A percentile compares a stretch with the other conserved stretches of the same genome.
Evolutionary conservation across 1,140 invertebrate genomes (phyloP).

Genomic region (Octopus sinensis): DNA sequence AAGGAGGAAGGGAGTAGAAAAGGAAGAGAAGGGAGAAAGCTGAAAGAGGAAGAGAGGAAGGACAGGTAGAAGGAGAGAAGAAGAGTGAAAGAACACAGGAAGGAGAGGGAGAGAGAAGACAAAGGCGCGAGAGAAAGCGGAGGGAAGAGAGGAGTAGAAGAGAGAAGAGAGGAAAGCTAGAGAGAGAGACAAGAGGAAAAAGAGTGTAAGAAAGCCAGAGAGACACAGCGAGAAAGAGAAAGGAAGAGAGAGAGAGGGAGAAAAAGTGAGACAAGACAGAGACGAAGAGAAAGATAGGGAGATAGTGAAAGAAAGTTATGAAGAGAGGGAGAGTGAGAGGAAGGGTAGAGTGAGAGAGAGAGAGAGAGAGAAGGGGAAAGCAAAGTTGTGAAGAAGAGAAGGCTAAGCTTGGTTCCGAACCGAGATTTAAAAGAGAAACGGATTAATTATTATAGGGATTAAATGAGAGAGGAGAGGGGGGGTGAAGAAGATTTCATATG

Average conservation of each 20-base stretch:
- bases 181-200: too few relatives aligned
- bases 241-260: background rate
- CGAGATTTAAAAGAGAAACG: background rate
- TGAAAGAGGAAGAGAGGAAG: too few relatives aligned
- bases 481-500: background rate
- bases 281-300: background rate
- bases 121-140: too few relatives aligned
- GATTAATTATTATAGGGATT: background rate
- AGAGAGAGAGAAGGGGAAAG: background rate
- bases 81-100: too few relatives aligned
- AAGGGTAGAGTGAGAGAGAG: background rate
- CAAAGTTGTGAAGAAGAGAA: background rate
- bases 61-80: too few relatives aligned
- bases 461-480: background rate
- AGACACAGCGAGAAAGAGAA: background rate
- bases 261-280: background rate
- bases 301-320: background rate
- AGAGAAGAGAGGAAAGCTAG: too few relatives aligned
- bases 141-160: too few relatives aligned
- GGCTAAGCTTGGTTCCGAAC: too few relatives aligned
- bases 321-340: background rate
- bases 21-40: too few relatives aligned
- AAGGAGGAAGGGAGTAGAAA: too few relatives aligned
- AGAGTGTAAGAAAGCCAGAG: background rate
- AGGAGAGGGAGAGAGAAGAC: too few relatives aligned